These are phyloP conservation scores for Hirundo rustica DNA, from an alignment of 2,797 vertebrate species.

Conservation along the genomic window DNA sequence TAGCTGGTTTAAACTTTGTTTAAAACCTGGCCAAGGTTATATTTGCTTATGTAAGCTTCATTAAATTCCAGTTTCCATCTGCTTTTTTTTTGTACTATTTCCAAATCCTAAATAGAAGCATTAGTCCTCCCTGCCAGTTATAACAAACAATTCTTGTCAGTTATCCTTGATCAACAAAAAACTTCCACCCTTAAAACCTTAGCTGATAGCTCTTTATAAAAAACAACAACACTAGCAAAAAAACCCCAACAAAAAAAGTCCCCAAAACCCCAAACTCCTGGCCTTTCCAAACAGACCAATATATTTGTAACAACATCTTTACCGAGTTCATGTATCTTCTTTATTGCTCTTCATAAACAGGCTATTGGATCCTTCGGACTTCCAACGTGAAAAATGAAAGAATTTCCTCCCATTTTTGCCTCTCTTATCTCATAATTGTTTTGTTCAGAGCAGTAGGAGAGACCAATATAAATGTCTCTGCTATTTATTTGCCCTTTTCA, in stretches of 20 bases:
- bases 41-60: conserved; percentile 70
- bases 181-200: conserved; percentile 45
- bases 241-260: not conserved
- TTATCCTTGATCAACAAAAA: conserved; percentile 51
- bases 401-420: conserved; percentile 76
- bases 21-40: conserved; percentile 64
- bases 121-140: conserved; percentile 65
- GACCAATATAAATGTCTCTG: conserved; percentile 76
- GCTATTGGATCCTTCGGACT: conserved; percentile 75
- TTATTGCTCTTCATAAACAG: conserved; percentile 83
- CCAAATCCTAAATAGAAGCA: conserved; percentile 74
- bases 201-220: conserved; percentile 63
- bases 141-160: conserved; percentile 49
- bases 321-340: conserved; percentile 79
- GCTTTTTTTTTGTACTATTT: conserved; percentile 68
- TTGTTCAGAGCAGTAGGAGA: conserved; percentile 78
- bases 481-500: conserved; percentile 77
- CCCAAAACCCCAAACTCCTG: conserved; percentile 2
- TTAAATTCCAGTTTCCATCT: conserved; percentile 72
- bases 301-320: conserved; percentile 78
- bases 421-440: conserved; percentile 84
- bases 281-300: conserved; percentile 69
- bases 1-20: conserved; percentile 41
- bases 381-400: conserved; percentile 79
- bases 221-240: not conserved